phyloP scores from a whole-genome alignment of 2,888 invertebrate genomes.

The Drosophila bunnanda region DNA sequence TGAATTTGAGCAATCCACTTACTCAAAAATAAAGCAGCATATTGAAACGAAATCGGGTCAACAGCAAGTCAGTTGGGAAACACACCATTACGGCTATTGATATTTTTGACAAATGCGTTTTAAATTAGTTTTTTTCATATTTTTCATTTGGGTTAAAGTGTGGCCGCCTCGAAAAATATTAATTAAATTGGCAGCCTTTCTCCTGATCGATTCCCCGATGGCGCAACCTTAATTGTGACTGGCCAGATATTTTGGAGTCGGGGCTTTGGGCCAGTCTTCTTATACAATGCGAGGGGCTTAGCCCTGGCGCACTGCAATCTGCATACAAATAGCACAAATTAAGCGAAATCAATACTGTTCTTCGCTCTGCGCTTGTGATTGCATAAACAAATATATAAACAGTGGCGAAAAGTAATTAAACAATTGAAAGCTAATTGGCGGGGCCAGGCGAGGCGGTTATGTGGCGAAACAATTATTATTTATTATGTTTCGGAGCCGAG shows the following conservation, averaged over 20 bases:
- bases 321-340: constrained; percentile 73
- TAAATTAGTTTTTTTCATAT: constrained; percentile 31
- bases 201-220: constrained; percentile 30
- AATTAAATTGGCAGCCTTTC: constrained; percentile 41
- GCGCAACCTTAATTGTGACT: constrained; percentile 41
- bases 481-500: constrained; percentile 14
- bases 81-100: constrained; percentile 15
- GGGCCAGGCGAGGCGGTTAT: constrained; percentile 3
- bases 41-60: constrained; percentile 29
- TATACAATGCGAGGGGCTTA: constrained; percentile 41
- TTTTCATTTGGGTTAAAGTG: constrained; percentile 24
- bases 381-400: constrained; percentile 27
- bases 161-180: constrained; percentile 36
- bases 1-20: constrained; percentile 13
- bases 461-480: constrained; percentile 16
- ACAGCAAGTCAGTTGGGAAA: constrained; percentile 20
- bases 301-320: constrained; percentile 55
- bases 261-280: constrained; percentile 13
- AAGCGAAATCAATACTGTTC: constrained; percentile 38
- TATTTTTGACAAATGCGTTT: constrained; percentile 32
- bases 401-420: constrained; percentile 9
- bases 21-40: neutral
- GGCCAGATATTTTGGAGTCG: constrained; percentile 31
- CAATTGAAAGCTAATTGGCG: constrained; percentile 26
- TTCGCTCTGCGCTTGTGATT: constrained; percentile 31